phyloP scores from a whole-genome alignment of 2,797 vertebrate genomes.

The Sciurus carolinensis region DNA sequence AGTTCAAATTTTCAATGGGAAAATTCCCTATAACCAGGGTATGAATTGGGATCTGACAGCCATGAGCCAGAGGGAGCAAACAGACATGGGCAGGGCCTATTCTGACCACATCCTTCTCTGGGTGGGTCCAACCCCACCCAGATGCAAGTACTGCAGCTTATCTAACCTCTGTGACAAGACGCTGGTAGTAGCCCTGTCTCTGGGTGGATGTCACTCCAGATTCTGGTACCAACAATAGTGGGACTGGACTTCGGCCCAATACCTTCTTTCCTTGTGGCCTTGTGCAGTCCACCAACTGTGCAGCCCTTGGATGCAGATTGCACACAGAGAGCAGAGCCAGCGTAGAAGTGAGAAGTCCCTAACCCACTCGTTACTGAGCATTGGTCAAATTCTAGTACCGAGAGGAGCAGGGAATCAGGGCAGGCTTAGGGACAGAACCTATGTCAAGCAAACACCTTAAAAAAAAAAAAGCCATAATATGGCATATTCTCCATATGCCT shows the following conservation, averaged over 20 bases:
- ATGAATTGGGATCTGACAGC: not conserved
- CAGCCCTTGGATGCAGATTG: not conserved
- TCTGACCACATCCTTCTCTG: not conserved
- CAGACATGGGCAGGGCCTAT: not conserved
- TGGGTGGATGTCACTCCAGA: too few relatives aligned
- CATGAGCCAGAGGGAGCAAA: not conserved
- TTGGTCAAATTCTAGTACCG: not conserved
- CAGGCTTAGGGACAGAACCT: not conserved
- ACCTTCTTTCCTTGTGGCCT: not conserved
- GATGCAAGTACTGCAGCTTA: not conserved
- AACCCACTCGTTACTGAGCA: not conserved
- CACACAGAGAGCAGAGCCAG: not conserved
- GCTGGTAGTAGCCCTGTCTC: not conserved
- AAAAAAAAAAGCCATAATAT: too few relatives aligned
- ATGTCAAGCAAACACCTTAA: not conserved
- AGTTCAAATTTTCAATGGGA: not conserved
- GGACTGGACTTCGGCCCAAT: not conserved
- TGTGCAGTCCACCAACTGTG: not conserved
- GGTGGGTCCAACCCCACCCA: not conserved
- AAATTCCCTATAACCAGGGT: not conserved
- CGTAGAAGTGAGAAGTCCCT: not conserved
- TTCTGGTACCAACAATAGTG: rapidly evolving
- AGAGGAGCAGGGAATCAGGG: too few relatives aligned
- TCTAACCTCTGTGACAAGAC: not conserved
- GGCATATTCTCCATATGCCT: not conserved